These are phyloP conservation scores for Keiferia lycopersicella DNA, from an alignment of 2,888 invertebrate species.

Conservation along the genomic window DNA sequence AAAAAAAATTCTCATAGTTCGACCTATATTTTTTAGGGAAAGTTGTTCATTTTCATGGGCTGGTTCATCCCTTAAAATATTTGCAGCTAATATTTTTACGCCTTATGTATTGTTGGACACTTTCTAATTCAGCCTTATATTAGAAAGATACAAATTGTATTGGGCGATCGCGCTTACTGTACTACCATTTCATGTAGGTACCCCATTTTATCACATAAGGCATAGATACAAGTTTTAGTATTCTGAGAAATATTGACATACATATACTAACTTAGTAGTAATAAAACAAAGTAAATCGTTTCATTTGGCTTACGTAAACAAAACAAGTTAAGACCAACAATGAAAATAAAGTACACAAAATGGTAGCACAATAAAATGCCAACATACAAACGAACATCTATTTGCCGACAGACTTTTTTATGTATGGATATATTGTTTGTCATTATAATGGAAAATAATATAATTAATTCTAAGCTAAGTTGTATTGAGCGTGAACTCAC, in stretches of 20 bases:
- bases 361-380: conserved; percentile 34
- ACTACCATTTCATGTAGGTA: conserved; percentile 33
- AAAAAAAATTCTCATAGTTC: too few species aligned
- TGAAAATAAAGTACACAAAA: conserved; percentile 29
- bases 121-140: conserved; percentile 80
- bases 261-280: neutral
- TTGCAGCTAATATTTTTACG: too few species aligned
- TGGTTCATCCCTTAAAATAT: too few species aligned
- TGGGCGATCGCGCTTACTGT: conserved; percentile 58
- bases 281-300: neutral
- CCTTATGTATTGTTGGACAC: conserved; percentile 61
- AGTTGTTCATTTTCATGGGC: too few species aligned
- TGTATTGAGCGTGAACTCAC: conserved; percentile 77
- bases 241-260: neutral
- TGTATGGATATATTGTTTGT: conserved; percentile 48
- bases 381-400: conserved; percentile 54
- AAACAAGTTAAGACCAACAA: neutral
- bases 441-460: conserved; percentile 51
- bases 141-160: conserved; percentile 70
- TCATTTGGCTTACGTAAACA: neutral
- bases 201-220: neutral
- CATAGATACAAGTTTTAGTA: neutral
- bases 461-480: conserved; percentile 69
- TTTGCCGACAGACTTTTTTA: conserved; percentile 58
- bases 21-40: too few species aligned